Evolutionary conservation across 2,797 vertebrate species (phyloP), one percentile per base, ranked within the genome.

Genomic region (Sebastolobus altivelis): DNA sequence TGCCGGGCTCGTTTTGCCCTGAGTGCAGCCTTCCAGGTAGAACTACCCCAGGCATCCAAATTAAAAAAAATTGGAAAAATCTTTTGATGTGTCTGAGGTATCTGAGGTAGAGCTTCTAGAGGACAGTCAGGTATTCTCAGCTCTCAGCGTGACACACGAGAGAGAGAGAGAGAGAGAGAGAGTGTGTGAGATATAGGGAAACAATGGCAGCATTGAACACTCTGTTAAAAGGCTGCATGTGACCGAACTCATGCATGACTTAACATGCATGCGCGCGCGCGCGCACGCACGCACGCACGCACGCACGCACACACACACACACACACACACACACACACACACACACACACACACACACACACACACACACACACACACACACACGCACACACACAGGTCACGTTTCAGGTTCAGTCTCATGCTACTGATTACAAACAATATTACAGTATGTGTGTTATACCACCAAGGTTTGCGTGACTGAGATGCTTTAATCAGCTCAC

Each of bases 131-230:
- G 37, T 69, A 43, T 73, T 58, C 25, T 70, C n/a, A 18, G 55
- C n/a, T 58, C 25, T 70, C n/a, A 18, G 55, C n/a, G 8, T 65
- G 52, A 33, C 60, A 58, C 4, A 22, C 54, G 20, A 16, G 7
- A 18, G 59, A 40, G 61, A 38, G 16, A 31, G 25, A 58, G 65
- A 16, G 46, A 22, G 49, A 33, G 0, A 35, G 60, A n/a, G 27
- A 43, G 37, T 65, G 49, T 65, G 43, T 74, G 77, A 63, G 55
- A 49, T 37, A 60, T 69, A 71, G 13, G 29, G 37, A 81, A 75
- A 94, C 93, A 95, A 93, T 79, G 60, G 83, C 22, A 75, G 79
- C 89, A 93, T 89, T 94, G 87, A 93, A 40, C 22, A 62, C 62
- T 62, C 35, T 40, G 62, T 73, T 83, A 68, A 76, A 83, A 86